A percentile compares a stretch with the other conserved stretches of the same genome.
These are phyloP conservation scores for Chrysolina oricalcia DNA, from an alignment of 2,888 invertebrate species.

Conservation along the genomic window DNA sequence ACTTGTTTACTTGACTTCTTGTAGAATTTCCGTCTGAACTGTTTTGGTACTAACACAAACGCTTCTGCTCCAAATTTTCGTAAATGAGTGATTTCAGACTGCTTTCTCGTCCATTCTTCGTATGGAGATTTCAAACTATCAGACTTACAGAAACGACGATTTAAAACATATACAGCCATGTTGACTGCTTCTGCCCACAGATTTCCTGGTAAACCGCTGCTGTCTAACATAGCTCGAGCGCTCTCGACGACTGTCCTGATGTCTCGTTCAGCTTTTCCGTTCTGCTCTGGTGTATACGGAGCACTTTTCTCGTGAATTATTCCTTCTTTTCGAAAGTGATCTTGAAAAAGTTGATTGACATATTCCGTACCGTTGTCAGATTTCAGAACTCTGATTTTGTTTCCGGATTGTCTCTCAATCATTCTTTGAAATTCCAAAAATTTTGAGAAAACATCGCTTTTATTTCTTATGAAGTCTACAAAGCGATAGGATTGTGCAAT, in stretches of 20 bases:
- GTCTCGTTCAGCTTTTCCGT: constrained; percentile 3
- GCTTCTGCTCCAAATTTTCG: background rate
- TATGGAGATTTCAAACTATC: background rate
- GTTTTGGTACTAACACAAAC: background rate
- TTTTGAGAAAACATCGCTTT: background rate
- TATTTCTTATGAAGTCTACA: background rate
- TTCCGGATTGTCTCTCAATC: constrained; percentile 4
- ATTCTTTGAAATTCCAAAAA: constrained; percentile 8
- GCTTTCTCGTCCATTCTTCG: background rate
- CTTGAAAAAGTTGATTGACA: background rate
- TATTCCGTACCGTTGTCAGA: constrained; percentile 1
- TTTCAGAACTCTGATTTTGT: background rate
- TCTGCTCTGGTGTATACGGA: too few relatives aligned
- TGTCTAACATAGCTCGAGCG: background rate
- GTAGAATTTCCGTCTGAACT: background rate
- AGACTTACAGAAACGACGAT: background rate
- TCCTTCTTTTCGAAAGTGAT: background rate
- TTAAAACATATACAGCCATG: background rate
- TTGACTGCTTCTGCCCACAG: background rate
- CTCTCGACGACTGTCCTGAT: background rate
- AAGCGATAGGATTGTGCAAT: constrained; percentile 4
- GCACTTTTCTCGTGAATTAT: constrained; percentile 10
- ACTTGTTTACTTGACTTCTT: too few relatives aligned
- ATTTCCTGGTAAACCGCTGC: too few relatives aligned
- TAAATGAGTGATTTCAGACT: background rate